Percentiles rank a stretch among this genome's conserved stretches.
Conservation (phyloP, 2,888 invertebrate species). For the Ashinkailepas kermadecensis region DNA sequence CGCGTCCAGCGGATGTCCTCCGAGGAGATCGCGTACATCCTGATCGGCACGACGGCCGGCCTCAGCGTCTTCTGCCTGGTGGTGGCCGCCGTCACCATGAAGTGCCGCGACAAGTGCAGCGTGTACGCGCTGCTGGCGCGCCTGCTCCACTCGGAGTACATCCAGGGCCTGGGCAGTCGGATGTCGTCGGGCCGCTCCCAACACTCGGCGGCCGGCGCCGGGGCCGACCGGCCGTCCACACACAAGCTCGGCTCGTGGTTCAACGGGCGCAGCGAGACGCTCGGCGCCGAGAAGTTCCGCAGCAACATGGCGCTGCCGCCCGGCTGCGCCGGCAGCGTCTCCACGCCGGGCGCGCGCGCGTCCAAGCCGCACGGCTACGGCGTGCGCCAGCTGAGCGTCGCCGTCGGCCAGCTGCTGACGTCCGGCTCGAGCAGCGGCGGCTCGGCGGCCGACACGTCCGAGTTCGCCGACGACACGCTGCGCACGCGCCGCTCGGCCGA, state of each 20-base stretch:
- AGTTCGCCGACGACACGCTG: not conserved
- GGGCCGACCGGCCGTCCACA: not conserved
- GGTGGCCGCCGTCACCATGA: conserved; percentile 10
- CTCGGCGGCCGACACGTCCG: conserved; percentile 5
- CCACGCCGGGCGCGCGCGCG: not conserved
- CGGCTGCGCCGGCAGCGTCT: conserved; percentile 2
- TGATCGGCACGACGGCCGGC: conserved; percentile 18
- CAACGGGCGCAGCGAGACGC: not conserved
- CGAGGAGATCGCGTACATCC: not conserved
- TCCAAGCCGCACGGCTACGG: conserved; percentile 9
- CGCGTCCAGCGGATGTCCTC: not conserved
- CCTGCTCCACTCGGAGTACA: conserved; percentile 4
- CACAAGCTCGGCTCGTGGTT: conserved; percentile 18
- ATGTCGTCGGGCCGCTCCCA: conserved; percentile 4
- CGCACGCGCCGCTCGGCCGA: not conserved
- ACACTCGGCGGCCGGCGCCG: not conserved
- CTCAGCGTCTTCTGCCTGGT: conserved; percentile 16
- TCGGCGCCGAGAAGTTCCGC: conserved; percentile 11
- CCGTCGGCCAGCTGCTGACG: not conserved
- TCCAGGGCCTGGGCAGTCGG: conserved; percentile 6
- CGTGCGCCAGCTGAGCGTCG: not conserved
- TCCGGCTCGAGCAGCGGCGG: not conserved
- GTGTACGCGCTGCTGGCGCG: not conserved
- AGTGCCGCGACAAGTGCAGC: not conserved
- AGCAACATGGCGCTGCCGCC: conserved; percentile 16